These are phyloP conservation scores for Saxicola maurus DNA, from an alignment of 2,797 vertebrate species.

Conservation along the genomic window DNA sequence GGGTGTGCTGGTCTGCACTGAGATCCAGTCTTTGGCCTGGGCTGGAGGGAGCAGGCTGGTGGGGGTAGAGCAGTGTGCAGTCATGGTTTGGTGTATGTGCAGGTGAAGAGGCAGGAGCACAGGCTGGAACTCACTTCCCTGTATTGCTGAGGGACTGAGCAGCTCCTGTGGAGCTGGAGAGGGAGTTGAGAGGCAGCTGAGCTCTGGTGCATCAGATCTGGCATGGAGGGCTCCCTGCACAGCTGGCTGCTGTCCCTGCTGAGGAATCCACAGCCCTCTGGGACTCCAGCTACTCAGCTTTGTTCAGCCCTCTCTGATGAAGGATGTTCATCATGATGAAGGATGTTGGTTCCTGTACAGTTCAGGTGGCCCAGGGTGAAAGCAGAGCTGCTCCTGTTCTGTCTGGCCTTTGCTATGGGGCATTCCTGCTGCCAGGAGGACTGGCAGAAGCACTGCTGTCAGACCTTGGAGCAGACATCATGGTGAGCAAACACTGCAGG, in stretches of 20 bases:
- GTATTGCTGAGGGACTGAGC: neutral
- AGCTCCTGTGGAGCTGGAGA: neutral
- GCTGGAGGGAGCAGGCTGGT: neutral
- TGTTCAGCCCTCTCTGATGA: neutral
- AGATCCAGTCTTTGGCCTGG: neutral
- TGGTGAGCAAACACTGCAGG: neutral
- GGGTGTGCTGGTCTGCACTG: fast-evolving
- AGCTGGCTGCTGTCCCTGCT: neutral
- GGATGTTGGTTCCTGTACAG: neutral
- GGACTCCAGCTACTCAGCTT: neutral
- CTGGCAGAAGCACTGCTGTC: neutral
- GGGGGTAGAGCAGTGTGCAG: neutral
- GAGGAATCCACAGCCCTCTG: neutral
- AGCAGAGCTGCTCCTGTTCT: neutral
- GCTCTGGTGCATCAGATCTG: neutral
- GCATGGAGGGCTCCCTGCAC: fast-evolving
- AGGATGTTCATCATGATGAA: neutral
- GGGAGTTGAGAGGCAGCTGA: neutral
- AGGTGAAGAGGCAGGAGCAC: neutral
- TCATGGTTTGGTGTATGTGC: neutral
- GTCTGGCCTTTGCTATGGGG: neutral
- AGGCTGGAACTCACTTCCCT: neutral
- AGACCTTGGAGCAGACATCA: neutral
- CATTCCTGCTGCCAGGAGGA: neutral
- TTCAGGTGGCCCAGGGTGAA: neutral